These are phyloP conservation scores for Osmerus mordax DNA, from an alignment of 2,113 vertebrate species.

Conservation along the genomic window DNA sequence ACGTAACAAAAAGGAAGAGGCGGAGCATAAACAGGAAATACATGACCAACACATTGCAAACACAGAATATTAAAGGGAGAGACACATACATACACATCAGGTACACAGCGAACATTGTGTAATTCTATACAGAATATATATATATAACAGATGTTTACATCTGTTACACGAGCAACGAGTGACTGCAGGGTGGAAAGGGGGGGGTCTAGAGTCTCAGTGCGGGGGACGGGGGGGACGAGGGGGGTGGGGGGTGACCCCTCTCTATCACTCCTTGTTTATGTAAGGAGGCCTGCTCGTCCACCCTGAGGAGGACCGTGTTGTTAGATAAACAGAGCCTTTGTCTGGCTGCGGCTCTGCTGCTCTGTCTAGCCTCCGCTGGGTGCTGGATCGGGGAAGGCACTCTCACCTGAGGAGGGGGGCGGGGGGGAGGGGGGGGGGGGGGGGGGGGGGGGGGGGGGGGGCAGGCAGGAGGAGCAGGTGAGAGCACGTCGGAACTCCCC, in stretches of 20 bases:
- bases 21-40: too few relatives aligned
- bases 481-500: neutral
- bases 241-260: too few relatives aligned
- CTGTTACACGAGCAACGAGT: neutral
- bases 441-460: slow-evolving; percentile 24
- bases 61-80: too few relatives aligned
- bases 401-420: slow-evolving; percentile 45
- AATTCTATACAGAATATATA: too few relatives aligned
- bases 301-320: slow-evolving; percentile 51
- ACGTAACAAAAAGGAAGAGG: too few relatives aligned
- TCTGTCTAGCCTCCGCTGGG: neutral
- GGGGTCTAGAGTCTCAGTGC: neutral
- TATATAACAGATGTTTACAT: neutral
- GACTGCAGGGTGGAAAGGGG: neutral
- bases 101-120: too few relatives aligned
- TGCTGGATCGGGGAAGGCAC: slow-evolving; percentile 33
- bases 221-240: too few relatives aligned
- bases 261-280: slow-evolving; percentile 34
- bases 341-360: slow-evolving; percentile 19
- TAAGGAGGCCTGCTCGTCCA: slow-evolving; percentile 47
- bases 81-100: too few relatives aligned
- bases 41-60: too few relatives aligned
- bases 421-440: slow-evolving; percentile 24
- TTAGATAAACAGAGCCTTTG: slow-evolving; percentile 61
- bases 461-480: neutral